Percentiles rank a stretch among this genome's conserved stretches.
Conservation (phyloP, 2,797 vertebrate species). For the Bufotes viridis region DNA sequence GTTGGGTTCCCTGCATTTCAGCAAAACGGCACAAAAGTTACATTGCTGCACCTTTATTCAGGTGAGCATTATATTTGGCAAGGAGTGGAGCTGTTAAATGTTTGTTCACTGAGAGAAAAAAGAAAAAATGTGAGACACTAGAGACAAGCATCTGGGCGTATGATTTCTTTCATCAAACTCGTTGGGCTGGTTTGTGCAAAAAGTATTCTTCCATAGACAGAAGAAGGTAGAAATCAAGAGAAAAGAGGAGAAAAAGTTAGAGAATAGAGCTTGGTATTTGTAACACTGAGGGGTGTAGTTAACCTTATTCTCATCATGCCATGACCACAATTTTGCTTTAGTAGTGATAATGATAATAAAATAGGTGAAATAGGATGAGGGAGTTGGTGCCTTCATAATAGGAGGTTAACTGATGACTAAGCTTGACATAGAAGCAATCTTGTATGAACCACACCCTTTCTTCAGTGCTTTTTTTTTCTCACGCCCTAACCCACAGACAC, state of each 20-base stretch:
- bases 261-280: neutral
- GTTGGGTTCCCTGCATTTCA: neutral
- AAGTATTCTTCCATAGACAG: neutral
- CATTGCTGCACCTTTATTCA: slow-evolving; percentile 29
- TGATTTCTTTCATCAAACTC: slow-evolving; percentile 33
- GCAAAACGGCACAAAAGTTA: neutral
- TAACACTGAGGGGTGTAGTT: neutral
- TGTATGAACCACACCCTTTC: neutral
- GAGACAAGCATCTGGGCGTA: slow-evolving; percentile 33
- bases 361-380: slow-evolving; percentile 10
- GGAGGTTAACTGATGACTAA: slow-evolving; percentile 1
- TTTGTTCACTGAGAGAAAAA: slow-evolving; percentile 38
- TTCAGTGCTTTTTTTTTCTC: neutral
- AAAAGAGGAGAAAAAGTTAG: neutral
- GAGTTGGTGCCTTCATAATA: neutral
- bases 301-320: neutral
- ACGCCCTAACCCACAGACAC: neutral
- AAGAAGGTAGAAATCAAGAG: neutral
- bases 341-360: neutral
- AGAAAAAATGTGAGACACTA: neutral
- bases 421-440: neutral
- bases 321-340: neutral
- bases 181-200: slow-evolving; percentile 45
- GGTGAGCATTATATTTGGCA: slow-evolving; percentile 24
- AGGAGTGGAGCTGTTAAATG: slow-evolving; percentile 21